These are phyloP conservation scores for Lepetodrilus schrolli DNA, from an alignment of 2,888 invertebrate genomes.

Conservation along the genomic window DNA sequence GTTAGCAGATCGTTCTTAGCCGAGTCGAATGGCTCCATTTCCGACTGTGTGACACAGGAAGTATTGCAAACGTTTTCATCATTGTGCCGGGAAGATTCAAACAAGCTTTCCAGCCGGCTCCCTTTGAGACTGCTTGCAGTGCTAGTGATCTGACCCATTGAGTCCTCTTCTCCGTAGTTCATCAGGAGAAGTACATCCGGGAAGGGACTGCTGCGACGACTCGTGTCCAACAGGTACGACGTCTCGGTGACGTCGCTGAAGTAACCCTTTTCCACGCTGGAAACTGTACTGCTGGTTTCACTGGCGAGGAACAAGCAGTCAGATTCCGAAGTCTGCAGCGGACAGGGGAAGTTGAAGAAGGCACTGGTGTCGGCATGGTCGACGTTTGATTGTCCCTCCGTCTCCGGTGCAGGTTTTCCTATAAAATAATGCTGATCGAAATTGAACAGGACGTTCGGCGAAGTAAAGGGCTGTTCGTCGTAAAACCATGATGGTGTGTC, in stretches of 20 bases:
- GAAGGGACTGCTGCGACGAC: slow-evolving; percentile 10
- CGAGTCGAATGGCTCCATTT: background rate
- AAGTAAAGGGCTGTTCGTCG: background rate
- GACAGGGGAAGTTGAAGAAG: background rate
- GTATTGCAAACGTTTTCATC: background rate
- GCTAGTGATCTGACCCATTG: background rate
- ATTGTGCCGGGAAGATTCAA: slow-evolving; percentile 6
- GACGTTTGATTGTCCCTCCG: background rate
- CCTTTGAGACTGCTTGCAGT: slow-evolving; percentile 15
- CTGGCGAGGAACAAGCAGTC: background rate
- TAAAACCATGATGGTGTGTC: background rate
- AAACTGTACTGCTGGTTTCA: slow-evolving; percentile 27
- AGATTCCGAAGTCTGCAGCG: background rate
- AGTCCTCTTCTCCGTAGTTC: slow-evolving; percentile 22
- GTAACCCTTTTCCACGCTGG: slow-evolving; percentile 18
- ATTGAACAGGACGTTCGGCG: background rate
- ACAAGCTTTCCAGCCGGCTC: slow-evolving; percentile 11
- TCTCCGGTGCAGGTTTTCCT: background rate
- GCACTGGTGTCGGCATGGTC: slow-evolving; percentile 2
- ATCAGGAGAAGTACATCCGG: slow-evolving; percentile 17
- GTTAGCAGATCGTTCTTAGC: background rate
- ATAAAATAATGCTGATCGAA: background rate
- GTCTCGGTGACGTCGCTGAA: slow-evolving; percentile 17
- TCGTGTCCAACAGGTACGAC: background rate
- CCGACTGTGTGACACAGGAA: background rate